Base-by-base conservation (phyloP, 2,113 vertebrate genomes). In the Ammodytes marinus region DNA sequence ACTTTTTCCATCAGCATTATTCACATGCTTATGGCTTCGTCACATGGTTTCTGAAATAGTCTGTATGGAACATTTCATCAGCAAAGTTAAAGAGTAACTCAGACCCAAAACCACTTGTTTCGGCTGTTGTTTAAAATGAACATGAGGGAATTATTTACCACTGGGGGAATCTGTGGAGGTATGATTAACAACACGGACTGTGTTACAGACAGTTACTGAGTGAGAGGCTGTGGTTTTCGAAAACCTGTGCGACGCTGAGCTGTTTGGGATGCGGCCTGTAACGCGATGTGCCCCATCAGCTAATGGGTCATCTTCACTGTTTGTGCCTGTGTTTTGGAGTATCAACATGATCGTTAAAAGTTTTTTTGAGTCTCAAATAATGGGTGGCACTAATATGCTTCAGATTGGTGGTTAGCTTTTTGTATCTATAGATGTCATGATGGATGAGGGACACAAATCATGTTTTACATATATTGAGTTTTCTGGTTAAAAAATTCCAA, bases 151-250 rank as follows among this genome's bases (percentile, higher is more conserved):
- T 86, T 46, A 88, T 89, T 85, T 47, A 83, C 77, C 0, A 0
- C 39, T 9, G 59, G 64, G 7, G n/a, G 43, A 67, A 50, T 63
- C 57, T 68, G 13, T 66, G 27, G 49, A 72, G 69, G 60, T 76
- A 85, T 86, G 69, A 83, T 90, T 89, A 66, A 88, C 80, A 19
- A 7, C 63, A 70, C 43, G 11, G 42, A 52, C 2, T 27, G 27
- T 27, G 37, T 77, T 27, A 27, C 27, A 27, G 27, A 27, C 27
- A 27, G 69, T 53, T 19, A 60, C 54, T 35, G 53, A 79, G 13
- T 19, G 55, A 72, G 46, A 72, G 12, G 49, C 35, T 8, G 45
- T 50, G 60, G 35, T 17, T 17, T 83, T 79, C n/a, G 63, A 64
- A 69, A 84, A 74, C 14, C 70, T 17, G 13, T 40, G 35, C 76